Conservation (phyloP, 2,797 vertebrate species). For the Pseudochirops corinnae region DNA sequence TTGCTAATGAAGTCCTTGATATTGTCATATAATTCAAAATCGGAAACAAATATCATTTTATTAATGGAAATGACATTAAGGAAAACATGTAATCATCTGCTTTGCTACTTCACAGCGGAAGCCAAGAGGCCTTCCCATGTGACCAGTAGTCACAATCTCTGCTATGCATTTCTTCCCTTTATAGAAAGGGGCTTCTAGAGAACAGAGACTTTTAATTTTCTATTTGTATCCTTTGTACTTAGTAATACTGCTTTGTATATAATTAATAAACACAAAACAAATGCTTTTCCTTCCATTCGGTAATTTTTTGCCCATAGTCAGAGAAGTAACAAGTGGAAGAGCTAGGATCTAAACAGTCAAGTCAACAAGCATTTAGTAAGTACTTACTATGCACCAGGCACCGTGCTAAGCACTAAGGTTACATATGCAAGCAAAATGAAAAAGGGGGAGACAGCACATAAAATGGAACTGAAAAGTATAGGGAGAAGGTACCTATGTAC, state of each 20-base stretch:
- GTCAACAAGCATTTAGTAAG: background rate
- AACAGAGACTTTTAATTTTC: background rate
- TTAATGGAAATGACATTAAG: background rate
- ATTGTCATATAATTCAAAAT: background rate
- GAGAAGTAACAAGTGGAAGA: background rate
- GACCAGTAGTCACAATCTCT: background rate
- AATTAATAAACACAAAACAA: background rate
- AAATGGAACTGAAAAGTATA: background rate
- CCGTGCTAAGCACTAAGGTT: background rate
- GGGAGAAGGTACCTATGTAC: background rate
- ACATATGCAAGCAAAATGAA: background rate
- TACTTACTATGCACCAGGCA: background rate
- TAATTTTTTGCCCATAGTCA: background rate
- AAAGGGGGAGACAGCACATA: background rate
- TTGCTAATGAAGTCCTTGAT: background rate
- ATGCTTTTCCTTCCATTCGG: background rate
- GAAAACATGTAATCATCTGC: background rate
- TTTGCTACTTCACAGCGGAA: background rate
- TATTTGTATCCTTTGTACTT: background rate
- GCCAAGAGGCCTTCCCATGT: background rate
- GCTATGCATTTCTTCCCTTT: background rate
- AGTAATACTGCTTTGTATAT: background rate
- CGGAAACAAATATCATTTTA: background rate
- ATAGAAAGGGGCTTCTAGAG: background rate
- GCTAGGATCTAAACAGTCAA: background rate